A percentile compares a stretch with the other conserved stretches of the same genome.
Conservation (phyloP, 1,140 invertebrate genomes). For the Geopemphigus sp. region DNA sequence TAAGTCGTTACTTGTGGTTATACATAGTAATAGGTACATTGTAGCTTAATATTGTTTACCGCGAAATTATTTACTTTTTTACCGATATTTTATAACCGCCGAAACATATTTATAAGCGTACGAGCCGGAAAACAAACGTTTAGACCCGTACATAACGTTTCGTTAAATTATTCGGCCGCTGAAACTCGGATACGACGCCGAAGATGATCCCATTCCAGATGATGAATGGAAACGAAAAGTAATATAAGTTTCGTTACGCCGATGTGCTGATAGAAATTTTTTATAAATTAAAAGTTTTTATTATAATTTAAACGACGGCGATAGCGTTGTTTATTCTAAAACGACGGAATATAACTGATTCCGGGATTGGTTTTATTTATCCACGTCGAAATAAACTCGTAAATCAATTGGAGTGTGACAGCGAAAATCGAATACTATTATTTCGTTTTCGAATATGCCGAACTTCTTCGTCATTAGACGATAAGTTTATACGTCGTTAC, state of each 20-base stretch:
- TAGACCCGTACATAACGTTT: too few relatives aligned
- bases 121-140: too few relatives aligned
- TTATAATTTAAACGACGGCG: slow-evolving; percentile 4
- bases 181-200: background rate
- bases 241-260: background rate
- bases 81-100: too few relatives aligned
- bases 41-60: too few relatives aligned
- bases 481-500: background rate
- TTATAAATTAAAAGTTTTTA: slow-evolving; percentile 19
- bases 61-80: too few relatives aligned
- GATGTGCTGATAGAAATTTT: background rate
- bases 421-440: slow-evolving; percentile 7
- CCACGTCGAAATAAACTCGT: slow-evolving; percentile 25
- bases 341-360: slow-evolving; percentile 1
- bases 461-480: background rate
- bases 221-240: background rate
- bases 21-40: too few relatives aligned
- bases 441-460: background rate
- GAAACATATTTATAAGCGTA: too few relatives aligned
- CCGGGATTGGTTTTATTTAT: slow-evolving; percentile 1
- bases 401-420: slow-evolving; percentile 29
- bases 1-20: too few relatives aligned
- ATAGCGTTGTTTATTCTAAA: background rate
- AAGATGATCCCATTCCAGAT: too few relatives aligned
- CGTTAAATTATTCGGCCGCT: background rate